Evolutionary conservation across 2,888 invertebrate genomes (phyloP).

Genomic region (Nephrocerus scutellatus): DNA sequence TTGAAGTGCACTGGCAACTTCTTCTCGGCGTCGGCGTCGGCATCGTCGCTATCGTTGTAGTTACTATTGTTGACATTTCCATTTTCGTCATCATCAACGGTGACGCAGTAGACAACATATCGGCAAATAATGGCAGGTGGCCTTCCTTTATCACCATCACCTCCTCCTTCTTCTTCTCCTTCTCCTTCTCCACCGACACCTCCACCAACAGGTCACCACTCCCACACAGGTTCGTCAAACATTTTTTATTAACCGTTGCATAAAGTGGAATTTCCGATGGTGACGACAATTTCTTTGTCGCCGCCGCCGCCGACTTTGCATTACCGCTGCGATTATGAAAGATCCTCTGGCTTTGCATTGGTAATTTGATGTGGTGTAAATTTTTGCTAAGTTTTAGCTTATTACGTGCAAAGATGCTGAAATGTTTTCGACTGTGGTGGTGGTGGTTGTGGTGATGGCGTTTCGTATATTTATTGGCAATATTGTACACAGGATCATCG

Average conservation of each 20-base stretch:
- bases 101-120: too few relatives aligned
- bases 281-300: conserved; percentile 5
- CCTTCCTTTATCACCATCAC: too few relatives aligned
- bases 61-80: too few relatives aligned
- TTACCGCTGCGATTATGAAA: conserved; percentile 40
- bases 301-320: conserved; percentile 1
- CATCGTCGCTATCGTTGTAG: too few relatives aligned
- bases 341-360: conserved; percentile 43
- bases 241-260: conserved; percentile 38
- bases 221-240: not conserved
- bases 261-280: conserved; percentile 29
- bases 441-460: conserved; percentile 35
- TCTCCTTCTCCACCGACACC: too few relatives aligned
- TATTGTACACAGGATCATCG: conserved; percentile 40
- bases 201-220: too few relatives aligned
- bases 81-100: conserved; percentile 13
- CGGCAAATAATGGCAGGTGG: too few relatives aligned
- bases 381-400: conserved; percentile 21
- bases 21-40: too few relatives aligned
- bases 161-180: too few relatives aligned
- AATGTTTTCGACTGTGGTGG: too few relatives aligned
- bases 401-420: conserved; percentile 38
- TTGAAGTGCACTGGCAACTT: too few relatives aligned
- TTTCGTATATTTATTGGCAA: conserved; percentile 41
- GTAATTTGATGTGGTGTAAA: conserved; percentile 38